Conservation (phyloP, 1,140 invertebrate species). For the Cherax destructor region DNA sequence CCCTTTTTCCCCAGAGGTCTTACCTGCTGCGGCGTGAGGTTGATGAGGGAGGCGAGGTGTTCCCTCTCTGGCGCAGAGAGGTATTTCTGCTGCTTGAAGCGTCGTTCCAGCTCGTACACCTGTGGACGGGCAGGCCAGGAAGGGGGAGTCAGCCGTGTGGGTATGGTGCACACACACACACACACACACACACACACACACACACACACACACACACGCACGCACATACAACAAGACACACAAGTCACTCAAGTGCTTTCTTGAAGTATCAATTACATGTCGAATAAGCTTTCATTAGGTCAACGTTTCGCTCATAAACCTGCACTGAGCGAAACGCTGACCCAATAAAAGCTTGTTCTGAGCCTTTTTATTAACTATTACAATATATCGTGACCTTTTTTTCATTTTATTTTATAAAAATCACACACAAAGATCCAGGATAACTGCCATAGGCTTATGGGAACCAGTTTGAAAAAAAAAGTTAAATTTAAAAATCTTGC, state of each 20-base stretch:
- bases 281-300: too few relatives aligned
- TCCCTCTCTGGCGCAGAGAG: constrained; percentile 83
- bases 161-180: background rate
- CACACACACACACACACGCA: constrained; percentile 12
- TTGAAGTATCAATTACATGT: too few relatives aligned
- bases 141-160: too few relatives aligned
- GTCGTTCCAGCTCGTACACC: constrained; percentile 97
- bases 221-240: constrained; percentile 6
- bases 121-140: constrained; percentile 74
- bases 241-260: too few relatives aligned
- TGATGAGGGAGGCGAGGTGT: constrained; percentile 80
- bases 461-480: too few relatives aligned
- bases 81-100: constrained; percentile 90
- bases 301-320: too few relatives aligned
- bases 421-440: too few relatives aligned
- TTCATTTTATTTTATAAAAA: too few relatives aligned
- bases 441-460: too few relatives aligned
- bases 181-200: constrained; percentile 25
- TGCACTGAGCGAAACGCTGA: background rate
- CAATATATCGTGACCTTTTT: too few relatives aligned
- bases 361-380: too few relatives aligned
- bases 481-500: too few relatives aligned
- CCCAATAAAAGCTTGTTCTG: constrained; percentile 77
- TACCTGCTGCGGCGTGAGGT: constrained; percentile 80
- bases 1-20: background rate